phyloP scores from a whole-genome alignment of 2,113 vertebrate species.

The Pelmatolapia mariae region DNA sequence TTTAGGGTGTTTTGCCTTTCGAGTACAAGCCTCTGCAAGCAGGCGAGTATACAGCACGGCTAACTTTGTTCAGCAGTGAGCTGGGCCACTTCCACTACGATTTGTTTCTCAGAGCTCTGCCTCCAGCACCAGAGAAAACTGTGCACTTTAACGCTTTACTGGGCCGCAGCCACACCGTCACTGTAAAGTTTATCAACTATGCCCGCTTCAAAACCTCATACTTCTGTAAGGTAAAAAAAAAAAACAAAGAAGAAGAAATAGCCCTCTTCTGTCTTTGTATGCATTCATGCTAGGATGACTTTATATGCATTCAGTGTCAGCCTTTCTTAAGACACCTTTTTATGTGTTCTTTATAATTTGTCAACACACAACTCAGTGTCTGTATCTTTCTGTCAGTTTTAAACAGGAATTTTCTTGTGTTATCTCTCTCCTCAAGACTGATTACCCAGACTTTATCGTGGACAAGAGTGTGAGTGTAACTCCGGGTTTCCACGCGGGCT shows the following conservation, averaged over 20 bases:
- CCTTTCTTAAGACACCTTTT: background rate
- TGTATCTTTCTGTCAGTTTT: background rate
- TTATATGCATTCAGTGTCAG: background rate
- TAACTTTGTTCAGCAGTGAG: slow-evolving; percentile 73
- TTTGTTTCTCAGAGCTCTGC: slow-evolving; percentile 72
- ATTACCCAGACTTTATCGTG: slow-evolving; percentile 72
- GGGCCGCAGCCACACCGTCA: slow-evolving; percentile 72
- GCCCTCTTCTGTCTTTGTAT: background rate
- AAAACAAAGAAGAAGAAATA: background rate
- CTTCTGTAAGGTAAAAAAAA: slow-evolving; percentile 66
- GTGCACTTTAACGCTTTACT: slow-evolving; percentile 74
- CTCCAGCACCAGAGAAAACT: slow-evolving; percentile 71
- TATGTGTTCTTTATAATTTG: background rate
- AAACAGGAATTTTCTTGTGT: background rate
- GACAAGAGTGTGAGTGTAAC: slow-evolving; percentile 64
- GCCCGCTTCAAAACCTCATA: slow-evolving; percentile 76
- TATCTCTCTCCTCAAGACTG: slow-evolving; percentile 56
- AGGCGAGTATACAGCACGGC: slow-evolving; percentile 64
- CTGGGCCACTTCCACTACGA: slow-evolving; percentile 80
- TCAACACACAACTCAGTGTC: background rate
- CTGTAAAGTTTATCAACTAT: slow-evolving; percentile 77
- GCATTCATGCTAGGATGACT: background rate
- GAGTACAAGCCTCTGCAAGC: slow-evolving; percentile 81
- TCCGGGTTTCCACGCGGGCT: slow-evolving; percentile 67
- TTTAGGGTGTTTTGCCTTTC: slow-evolving; percentile 73